Evolutionary conservation across 2,797 vertebrate species (phyloP), one percentile per base, ranked within the genome.

Genomic region (Corythornis leucogaster): DNA sequence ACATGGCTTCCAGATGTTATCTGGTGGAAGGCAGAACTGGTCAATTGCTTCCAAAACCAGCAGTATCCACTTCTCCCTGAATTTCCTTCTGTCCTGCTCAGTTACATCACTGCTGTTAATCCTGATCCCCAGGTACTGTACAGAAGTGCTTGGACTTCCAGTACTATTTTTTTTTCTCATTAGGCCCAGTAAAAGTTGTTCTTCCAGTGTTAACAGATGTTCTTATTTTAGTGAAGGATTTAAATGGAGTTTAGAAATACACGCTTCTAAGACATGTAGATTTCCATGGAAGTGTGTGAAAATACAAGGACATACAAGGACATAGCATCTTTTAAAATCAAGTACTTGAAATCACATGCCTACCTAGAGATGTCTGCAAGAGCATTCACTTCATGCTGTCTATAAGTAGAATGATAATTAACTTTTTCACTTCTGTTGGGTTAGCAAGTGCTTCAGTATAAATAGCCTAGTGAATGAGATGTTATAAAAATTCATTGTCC

Each of bases 1-100:
- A 97, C 93, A 0, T 69, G 93, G 28, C 96, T 98, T 67, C 66
- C 63, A 53, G 92, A 85, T 25, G 69, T 97, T 51, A 84, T 94
- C 33, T 94, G 73, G 89, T 98, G 98, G 98, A 85, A 81, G 9
- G 93, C 91, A 70, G 89, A 97, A 38, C 95, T 98, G 50, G 51
- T 77, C 45, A 43, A n/a, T 66, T 24, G 48, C 40, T 92, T 97
- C 77, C 92, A 92, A 78, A 89, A 89, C 20, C 95, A 96, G 42
- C 58, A 76, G 33, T 94, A 79, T 45, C 55, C 92, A 11, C 58
- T 96, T 51, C 51, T 76, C 57, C 58, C 96, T 57, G 92, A 83
- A 63, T 85, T 98, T 55, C 97, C 97, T 9, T 87, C 92, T 26
- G 91, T 94, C 66, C 85, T 77, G 77, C 95, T 98, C 73, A 96